A percentile compares a stretch with the other conserved stretches of the same genome.
These are phyloP conservation scores for Acanthococcus lagerstroemiae DNA, from an alignment of 2,888 invertebrate genomes.

Conservation along the genomic window DNA sequence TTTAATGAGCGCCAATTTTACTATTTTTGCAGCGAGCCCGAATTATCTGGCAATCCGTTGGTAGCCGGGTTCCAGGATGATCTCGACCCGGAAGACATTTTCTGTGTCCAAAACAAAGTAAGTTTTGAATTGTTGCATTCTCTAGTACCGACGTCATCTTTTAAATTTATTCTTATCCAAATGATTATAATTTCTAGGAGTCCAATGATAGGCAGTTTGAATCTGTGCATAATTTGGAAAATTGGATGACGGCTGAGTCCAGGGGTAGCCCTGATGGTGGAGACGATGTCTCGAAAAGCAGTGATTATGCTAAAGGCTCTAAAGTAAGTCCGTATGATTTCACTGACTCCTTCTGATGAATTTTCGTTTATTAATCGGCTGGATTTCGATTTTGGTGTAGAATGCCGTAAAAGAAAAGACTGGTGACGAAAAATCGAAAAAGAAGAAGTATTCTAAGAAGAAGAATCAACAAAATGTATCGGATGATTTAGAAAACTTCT, in stretches of 20 bases:
- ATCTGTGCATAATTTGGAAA: constrained; percentile 5
- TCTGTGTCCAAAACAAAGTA: constrained; percentile 3
- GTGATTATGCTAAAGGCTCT: not conserved
- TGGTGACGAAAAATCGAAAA: constrained; percentile 41
- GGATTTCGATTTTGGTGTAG: not conserved
- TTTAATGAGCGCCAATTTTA: no score
- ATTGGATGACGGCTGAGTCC: constrained; percentile 25
- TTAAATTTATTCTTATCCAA: constrained; percentile 11
- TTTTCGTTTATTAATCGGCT: not conserved
- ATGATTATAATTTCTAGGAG: not conserved
- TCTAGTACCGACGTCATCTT: no score
- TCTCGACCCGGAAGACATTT: constrained; percentile 56
- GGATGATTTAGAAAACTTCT: constrained; percentile 54
- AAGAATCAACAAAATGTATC: constrained; percentile 44
- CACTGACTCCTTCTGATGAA: no score
- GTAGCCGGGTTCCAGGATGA: constrained; percentile 79
- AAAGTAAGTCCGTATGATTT: not conserved
- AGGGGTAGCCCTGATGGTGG: constrained; percentile 59
- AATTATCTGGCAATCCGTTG: constrained; percentile 59
- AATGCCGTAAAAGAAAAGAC: not conserved
- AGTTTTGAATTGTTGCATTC: no score
- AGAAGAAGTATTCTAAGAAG: constrained; percentile 42
- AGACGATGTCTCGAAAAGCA: constrained; percentile 41
- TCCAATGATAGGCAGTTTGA: not conserved
- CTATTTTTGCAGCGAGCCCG: constrained; percentile 51